These are phyloP conservation scores for Strigamia maritima DNA, from an alignment of 2,888 invertebrate genomes.

Conservation along the genomic window DNA sequence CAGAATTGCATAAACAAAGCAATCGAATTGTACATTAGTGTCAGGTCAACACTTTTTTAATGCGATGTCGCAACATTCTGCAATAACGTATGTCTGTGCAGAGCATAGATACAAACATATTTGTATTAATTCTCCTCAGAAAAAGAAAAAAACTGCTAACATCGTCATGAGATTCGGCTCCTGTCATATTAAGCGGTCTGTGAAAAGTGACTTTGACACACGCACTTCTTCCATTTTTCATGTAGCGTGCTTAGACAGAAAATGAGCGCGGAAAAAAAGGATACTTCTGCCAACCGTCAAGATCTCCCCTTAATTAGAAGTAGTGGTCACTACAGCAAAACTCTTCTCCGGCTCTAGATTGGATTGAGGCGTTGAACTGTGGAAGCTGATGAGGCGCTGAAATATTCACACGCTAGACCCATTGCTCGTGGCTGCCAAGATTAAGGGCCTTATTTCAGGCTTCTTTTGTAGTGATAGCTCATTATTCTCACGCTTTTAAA, in stretches of 20 bases:
- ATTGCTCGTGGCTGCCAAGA: conserved; percentile 10
- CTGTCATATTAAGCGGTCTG: not conserved
- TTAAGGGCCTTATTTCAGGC: not conserved
- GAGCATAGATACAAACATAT: not conserved
- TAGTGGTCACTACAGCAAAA: conserved; percentile 6
- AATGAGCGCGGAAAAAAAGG: not conserved
- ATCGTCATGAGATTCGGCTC: not conserved
- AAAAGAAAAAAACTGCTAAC: not conserved
- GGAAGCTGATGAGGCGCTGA: conserved; percentile 10
- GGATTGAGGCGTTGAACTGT: not conserved
- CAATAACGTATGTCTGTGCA: not conserved
- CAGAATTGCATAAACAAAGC: not conserved
- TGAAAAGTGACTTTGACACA: conserved; percentile 17
- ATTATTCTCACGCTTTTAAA: conserved; percentile 20
- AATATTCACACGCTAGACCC: conserved; percentile 23
- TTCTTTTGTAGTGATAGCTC: conserved; percentile 13
- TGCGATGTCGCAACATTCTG: not conserved
- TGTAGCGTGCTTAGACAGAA: not conserved
- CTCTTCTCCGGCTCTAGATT: not conserved
- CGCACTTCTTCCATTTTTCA: conserved; percentile 9
- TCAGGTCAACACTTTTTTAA: no score
- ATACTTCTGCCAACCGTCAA: conserved; percentile 4
- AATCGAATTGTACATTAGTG: no score
- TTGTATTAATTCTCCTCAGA: not conserved
- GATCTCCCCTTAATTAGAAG: conserved; percentile 6